Evolutionary conservation across 1,140 invertebrate genomes (phyloP).

Genomic region (Solenopsis invicta): DNA sequence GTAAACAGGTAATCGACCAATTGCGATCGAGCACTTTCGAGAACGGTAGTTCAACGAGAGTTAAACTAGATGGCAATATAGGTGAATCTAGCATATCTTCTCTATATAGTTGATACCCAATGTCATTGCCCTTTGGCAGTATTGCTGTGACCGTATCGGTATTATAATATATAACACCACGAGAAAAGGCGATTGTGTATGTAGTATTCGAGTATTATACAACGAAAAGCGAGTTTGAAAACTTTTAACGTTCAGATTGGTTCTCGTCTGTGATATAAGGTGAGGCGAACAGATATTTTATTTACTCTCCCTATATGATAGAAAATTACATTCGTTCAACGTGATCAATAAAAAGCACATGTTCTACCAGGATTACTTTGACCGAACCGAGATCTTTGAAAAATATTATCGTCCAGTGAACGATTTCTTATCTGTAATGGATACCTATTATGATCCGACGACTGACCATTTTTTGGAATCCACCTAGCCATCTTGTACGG

Average conservation of each 20-base stretch:
- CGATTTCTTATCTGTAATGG: background rate
- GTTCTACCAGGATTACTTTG: background rate
- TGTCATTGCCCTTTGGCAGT: background rate
- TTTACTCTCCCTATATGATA: background rate
- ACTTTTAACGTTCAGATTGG: background rate
- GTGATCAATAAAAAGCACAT: background rate
- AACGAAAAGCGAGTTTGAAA: background rate
- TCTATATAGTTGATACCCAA: background rate
- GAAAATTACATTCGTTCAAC: background rate
- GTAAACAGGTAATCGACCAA: background rate
- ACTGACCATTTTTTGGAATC: background rate
- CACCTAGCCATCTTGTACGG: background rate
- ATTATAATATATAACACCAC: background rate
- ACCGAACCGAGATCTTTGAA: background rate
- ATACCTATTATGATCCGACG: background rate
- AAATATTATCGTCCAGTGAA: background rate
- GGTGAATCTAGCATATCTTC: background rate
- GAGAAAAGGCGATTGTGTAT: background rate
- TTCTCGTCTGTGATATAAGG: background rate
- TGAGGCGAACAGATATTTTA: background rate
- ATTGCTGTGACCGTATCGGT: background rate
- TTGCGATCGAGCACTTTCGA: background rate
- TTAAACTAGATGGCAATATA: background rate
- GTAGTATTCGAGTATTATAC: background rate
- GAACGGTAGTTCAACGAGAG: background rate